These are phyloP conservation scores for Homarus americanus DNA, from an alignment of 1,140 invertebrate genomes.

Conservation along the genomic window DNA sequence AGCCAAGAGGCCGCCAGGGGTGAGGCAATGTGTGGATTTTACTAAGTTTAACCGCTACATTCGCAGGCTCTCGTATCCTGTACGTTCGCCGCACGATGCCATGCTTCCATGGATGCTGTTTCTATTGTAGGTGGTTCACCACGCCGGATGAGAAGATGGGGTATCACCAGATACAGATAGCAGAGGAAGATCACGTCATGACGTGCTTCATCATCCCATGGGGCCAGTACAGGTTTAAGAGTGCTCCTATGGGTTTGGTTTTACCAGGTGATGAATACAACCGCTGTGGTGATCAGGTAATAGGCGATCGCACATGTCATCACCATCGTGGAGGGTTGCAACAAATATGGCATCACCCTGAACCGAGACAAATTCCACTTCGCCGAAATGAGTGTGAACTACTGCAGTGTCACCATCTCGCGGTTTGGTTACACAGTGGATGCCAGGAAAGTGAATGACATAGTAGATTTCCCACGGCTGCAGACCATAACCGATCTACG, in stretches of 20 bases:
- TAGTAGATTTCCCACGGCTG: no score
- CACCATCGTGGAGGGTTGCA: no score
- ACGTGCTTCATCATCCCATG: constrained; percentile 13
- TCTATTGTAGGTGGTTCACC: constrained; percentile 55
- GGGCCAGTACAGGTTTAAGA: constrained; percentile 23
- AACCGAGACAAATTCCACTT: no score
- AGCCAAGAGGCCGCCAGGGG: no score
- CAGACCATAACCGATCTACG: no score
- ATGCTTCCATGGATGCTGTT: constrained; percentile 25
- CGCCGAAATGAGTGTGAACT: constrained; percentile 16
- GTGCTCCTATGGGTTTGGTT: no score
- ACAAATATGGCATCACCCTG: no score
- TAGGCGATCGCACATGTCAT: constrained; percentile 33
- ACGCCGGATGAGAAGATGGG: constrained; percentile 74
- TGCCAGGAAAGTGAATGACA: no score
- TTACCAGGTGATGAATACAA: no score
- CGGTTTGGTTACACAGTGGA: no score
- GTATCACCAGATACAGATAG: no score
- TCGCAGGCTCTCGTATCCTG: constrained; percentile 74
- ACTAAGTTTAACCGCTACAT: constrained; percentile 76
- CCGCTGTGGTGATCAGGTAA: constrained; percentile 69
- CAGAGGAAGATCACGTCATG: constrained; percentile 2
- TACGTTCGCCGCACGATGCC: constrained; percentile 75
- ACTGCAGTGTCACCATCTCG: no score
- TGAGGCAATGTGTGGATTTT: constrained; percentile 78